phyloP scores from a whole-genome alignment of 2,797 vertebrate genomes.

The Phoeniculus purpureus region DNA sequence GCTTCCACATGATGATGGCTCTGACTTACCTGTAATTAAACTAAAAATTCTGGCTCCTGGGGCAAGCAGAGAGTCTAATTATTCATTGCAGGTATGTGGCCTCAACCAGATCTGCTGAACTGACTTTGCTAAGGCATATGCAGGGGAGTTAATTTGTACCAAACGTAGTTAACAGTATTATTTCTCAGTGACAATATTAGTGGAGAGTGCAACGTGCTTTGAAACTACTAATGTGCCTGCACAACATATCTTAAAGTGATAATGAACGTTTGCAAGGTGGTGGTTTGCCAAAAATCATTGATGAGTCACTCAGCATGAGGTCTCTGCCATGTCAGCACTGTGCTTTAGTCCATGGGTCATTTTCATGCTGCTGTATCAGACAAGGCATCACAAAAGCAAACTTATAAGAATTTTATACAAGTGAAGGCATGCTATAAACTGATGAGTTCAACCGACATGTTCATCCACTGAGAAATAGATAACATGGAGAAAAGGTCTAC shows the following conservation, averaged over 20 bases:
- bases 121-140: neutral
- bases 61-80: neutral
- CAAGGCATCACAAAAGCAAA: neutral
- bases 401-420: neutral
- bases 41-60: neutral
- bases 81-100: neutral
- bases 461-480: neutral
- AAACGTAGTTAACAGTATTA: neutral
- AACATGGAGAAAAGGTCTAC: neutral
- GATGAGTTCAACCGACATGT: neutral
- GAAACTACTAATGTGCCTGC: neutral
- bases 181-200: neutral
- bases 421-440: neutral
- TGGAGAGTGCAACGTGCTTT: neutral
- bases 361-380: neutral
- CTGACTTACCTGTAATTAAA: neutral
- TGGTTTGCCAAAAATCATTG: neutral
- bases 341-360: accelerated
- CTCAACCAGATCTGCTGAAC: neutral
- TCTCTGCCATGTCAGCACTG: neutral
- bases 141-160: neutral
- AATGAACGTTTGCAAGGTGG: accelerated
- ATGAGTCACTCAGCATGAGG: neutral
- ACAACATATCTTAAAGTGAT: neutral
- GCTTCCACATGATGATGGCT: accelerated